Evolutionary conservation across 2,797 vertebrate species (phyloP).

Genomic region (Epinephelus malabaricus): DNA sequence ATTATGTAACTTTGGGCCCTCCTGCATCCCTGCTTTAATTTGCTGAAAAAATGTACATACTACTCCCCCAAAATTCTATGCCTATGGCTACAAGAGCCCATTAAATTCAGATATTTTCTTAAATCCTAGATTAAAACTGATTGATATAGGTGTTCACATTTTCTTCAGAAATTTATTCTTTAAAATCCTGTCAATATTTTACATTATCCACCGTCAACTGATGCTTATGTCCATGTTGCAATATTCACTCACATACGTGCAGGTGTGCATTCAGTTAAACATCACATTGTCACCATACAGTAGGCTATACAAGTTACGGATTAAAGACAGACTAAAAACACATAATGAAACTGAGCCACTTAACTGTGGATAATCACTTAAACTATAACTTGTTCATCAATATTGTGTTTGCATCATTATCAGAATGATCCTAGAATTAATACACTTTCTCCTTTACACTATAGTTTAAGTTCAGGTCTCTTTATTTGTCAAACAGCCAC

Average conservation of each 20-base stretch:
- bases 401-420: neutral
- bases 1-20: no score
- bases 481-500: constrained; percentile 9
- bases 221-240: neutral
- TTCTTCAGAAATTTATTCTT: neutral
- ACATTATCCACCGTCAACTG: neutral
- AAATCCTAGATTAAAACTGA: neutral
- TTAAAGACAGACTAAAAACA: neutral
- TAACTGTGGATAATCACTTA: neutral
- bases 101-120: neutral
- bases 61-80: no score
- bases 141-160: neutral
- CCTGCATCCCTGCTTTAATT: neutral
- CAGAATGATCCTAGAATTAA: neutral
- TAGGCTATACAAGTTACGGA: no score
- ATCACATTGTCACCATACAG: neutral
- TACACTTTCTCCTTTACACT: neutral
- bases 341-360: neutral
- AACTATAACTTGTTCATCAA: neutral
- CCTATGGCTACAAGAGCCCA: neutral
- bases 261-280: neutral
- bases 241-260: neutral
- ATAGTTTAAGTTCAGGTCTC: neutral
- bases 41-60: no score
- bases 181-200: neutral